Conservation (phyloP, 2,888 invertebrate species). For the Cylindroiulus punctatus region DNA sequence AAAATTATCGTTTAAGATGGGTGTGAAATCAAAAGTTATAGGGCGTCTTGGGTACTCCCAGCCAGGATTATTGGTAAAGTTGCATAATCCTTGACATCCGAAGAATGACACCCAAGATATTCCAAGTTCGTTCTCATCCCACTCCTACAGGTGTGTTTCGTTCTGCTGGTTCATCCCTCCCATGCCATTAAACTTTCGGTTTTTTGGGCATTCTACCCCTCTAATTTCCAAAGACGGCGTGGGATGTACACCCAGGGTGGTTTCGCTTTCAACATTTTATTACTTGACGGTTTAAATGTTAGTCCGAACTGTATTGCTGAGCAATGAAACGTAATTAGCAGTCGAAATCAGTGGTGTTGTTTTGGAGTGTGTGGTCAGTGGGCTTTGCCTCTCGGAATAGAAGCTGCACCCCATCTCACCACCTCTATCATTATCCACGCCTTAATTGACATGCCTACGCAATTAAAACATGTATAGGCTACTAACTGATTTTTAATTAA, state of each 20-base stretch:
- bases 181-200: not conserved
- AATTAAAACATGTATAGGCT: not conserved
- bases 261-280: not conserved
- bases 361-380: not conserved
- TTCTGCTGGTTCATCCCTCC: conserved; percentile 4
- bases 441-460: not conserved
- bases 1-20: not conserved
- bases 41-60: not conserved
- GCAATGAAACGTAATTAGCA: conserved; percentile 2
- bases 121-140: not conserved
- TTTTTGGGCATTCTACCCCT: not conserved
- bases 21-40: not conserved
- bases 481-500: not conserved
- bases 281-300: not conserved
- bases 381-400: not conserved
- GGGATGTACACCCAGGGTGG: not conserved
- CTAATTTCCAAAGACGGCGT: not conserved
- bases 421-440: not conserved
- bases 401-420: not conserved
- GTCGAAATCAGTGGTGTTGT: not conserved
- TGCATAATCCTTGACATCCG: not conserved
- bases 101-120: not conserved
- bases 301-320: not conserved
- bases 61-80: not conserved
- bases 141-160: conserved; percentile 6